Evolutionary conservation across 2,797 vertebrate genomes (phyloP).

Genomic region (Myotis daubentonii): DNA sequence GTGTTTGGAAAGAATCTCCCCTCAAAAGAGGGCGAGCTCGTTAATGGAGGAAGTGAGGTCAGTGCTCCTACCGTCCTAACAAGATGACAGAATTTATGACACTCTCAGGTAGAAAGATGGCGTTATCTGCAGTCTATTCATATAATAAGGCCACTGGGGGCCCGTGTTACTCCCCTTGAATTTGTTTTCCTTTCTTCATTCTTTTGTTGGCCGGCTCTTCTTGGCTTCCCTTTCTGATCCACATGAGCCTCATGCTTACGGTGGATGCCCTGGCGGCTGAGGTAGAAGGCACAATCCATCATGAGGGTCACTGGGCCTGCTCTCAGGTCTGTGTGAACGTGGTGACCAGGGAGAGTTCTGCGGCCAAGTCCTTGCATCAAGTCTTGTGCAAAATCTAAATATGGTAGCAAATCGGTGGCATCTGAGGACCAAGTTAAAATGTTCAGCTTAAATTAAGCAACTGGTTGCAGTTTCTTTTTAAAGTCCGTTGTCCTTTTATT

Average conservation of each 20-base stretch:
- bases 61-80: slow-evolving; percentile 91
- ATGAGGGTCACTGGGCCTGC: slow-evolving; percentile 66
- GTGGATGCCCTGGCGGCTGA: slow-evolving; percentile 85
- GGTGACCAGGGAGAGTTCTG: background rate
- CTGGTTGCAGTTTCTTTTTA: background rate
- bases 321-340: background rate
- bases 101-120: slow-evolving; percentile 87
- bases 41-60: slow-evolving; percentile 91
- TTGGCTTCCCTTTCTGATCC: slow-evolving; percentile 83
- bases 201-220: slow-evolving; percentile 87
- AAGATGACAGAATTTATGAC: slow-evolving; percentile 95
- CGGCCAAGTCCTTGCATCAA: background rate
- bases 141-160: slow-evolving; percentile 95
- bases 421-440: slow-evolving; percentile 14
- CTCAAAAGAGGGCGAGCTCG: slow-evolving; percentile 84
- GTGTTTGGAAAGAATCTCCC: slow-evolving; percentile 67
- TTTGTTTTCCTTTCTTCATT: slow-evolving; percentile 88
- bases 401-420: background rate
- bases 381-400: background rate
- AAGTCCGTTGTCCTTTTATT: background rate
- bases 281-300: slow-evolving; percentile 84
- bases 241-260: slow-evolving; percentile 84
- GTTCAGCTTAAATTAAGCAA: background rate
- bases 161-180: slow-evolving; percentile 88
- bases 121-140: slow-evolving; percentile 91